Evolutionary conservation across 2,113 vertebrate species (phyloP).

Genomic region (Xiphophorus maculatus): DNA sequence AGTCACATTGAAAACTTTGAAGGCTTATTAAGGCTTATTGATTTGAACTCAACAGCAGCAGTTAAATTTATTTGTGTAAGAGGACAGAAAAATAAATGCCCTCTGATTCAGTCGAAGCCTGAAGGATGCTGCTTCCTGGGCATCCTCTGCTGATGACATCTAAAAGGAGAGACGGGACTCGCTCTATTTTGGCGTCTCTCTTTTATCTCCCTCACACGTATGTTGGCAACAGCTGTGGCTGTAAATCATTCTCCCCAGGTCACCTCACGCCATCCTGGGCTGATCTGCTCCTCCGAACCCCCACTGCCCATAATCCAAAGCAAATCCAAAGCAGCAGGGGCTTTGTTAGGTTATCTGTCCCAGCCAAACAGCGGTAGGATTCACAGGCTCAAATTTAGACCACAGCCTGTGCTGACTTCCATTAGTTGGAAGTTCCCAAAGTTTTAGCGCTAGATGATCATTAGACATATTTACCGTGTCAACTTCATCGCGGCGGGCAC

Average conservation of each 20-base stretch:
- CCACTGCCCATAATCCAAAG: conserved; percentile 27
- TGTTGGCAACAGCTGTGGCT: conserved; percentile 52
- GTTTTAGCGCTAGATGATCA: neutral
- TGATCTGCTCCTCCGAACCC: conserved; percentile 9
- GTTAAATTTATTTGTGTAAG: too few species aligned
- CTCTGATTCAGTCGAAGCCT: neutral
- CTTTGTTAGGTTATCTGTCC: conserved; percentile 8
- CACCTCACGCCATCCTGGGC: conserved; percentile 25
- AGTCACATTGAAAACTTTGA: too few species aligned
- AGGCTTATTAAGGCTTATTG: too few species aligned
- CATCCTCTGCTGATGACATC: conserved; percentile 48
- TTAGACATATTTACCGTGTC: neutral
- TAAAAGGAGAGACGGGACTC: conserved; percentile 35
- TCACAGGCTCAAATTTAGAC: neutral
- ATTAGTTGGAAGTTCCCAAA: neutral
- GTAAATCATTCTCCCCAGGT: conserved; percentile 43
- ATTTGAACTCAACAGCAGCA: too few species aligned
- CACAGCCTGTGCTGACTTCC: neutral
- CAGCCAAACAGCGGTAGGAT: neutral
- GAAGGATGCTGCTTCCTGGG: conserved; percentile 38
- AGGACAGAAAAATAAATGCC: conserved; percentile 4
- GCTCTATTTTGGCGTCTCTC: conserved; percentile 43
- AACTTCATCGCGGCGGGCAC: neutral
- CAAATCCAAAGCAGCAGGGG: conserved; percentile 16
- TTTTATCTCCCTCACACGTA: neutral